phyloP scores from a whole-genome alignment of 2,113 vertebrate genomes.

The Forbesichthys agassizii region DNA sequence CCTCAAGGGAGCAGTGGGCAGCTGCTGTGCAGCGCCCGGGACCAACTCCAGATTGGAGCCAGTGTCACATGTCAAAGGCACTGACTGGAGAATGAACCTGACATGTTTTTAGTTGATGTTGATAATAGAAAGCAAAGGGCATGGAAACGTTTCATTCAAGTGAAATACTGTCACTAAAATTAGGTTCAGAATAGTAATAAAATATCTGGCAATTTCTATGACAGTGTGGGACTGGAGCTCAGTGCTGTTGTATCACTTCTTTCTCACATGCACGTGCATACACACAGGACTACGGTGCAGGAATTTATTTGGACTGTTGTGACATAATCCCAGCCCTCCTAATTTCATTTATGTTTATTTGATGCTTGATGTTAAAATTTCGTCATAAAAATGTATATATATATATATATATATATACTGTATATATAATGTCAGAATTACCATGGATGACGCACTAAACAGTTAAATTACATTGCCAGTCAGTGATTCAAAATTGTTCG shows the following conservation, averaged over 20 bases:
- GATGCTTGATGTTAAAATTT: no score
- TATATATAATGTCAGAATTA: background rate
- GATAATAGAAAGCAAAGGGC: background rate
- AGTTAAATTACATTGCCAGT: no score
- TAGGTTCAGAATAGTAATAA: slow-evolving; percentile 25
- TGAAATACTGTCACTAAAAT: slow-evolving; percentile 26
- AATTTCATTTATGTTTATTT: no score
- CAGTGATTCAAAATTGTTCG: no score
- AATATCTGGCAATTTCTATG: slow-evolving; percentile 5
- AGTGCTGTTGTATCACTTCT: background rate
- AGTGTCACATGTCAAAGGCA: no score
- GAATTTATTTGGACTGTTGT: slow-evolving; percentile 67
- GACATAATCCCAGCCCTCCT: slow-evolving; percentile 44
- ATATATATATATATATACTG: background rate
- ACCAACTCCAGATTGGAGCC: no score
- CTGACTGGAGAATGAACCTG: no score
- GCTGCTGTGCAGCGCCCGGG: no score
- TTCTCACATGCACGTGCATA: background rate
- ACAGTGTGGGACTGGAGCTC: slow-evolving; percentile 16
- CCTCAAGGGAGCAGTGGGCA: no score
- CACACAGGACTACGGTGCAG: slow-evolving; percentile 45
- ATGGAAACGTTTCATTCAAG: slow-evolving; percentile 4
- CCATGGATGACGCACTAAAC: no score
- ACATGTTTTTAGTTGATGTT: background rate
- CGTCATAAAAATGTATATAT: background rate